These are phyloP conservation scores for Xenus cinereus DNA, from an alignment of 2,113 vertebrate species.

Conservation along the genomic window DNA sequence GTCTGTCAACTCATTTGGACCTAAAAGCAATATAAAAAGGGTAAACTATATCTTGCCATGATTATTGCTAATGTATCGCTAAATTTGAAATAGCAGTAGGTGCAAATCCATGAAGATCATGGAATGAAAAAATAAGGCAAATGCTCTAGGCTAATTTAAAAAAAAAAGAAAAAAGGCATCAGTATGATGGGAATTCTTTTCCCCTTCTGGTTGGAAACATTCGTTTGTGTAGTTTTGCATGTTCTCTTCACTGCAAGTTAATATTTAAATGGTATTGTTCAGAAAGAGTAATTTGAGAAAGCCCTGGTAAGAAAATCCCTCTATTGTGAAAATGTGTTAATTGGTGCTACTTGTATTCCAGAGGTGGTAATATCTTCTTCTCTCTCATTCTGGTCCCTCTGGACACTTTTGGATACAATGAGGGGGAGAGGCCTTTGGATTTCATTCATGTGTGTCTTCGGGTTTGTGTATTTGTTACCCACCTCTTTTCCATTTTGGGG, in stretches of 20 bases:
- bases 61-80: background rate
- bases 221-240: background rate
- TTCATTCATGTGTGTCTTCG: background rate
- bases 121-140: background rate
- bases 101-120: background rate
- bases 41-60: background rate
- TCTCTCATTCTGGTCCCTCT: background rate
- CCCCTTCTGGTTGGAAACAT: background rate
- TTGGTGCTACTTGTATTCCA: slow-evolving; percentile 20
- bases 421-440: background rate
- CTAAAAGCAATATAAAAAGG: background rate
- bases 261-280: slow-evolving; percentile 31
- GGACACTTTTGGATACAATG: background rate
- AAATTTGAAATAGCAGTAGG: background rate
- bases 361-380: slow-evolving; percentile 47
- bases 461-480: background rate
- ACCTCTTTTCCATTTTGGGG: background rate
- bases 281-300: slow-evolving; percentile 19
- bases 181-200: background rate
- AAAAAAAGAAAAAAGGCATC: background rate
- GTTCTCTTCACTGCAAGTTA: background rate
- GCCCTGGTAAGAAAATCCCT: background rate
- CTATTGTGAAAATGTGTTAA: slow-evolving; percentile 39
- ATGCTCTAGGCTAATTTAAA: background rate
- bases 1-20: background rate